Evolutionary conservation across 2,888 invertebrate species (phyloP).

Genomic region (Orchestes rusci): DNA sequence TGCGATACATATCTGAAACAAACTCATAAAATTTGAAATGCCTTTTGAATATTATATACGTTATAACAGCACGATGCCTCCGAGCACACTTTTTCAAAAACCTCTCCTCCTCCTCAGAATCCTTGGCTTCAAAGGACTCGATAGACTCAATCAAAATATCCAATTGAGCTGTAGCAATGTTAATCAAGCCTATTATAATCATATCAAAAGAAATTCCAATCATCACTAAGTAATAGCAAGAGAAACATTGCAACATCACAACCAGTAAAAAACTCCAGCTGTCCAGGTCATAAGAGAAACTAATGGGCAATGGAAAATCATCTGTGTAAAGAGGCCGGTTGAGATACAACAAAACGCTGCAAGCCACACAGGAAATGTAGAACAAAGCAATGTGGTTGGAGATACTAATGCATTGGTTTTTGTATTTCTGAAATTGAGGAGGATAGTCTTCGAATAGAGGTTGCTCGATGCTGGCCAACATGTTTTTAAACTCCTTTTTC

Average conservation of each 20-base stretch:
- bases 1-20: slow-evolving; percentile 11
- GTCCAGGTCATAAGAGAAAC: slow-evolving; percentile 9
- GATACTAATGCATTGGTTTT: slow-evolving; percentile 8
- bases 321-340: slow-evolving; percentile 12
- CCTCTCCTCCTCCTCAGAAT: slow-evolving; percentile 8
- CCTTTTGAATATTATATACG: too few relatives aligned
- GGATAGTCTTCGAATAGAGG: slow-evolving; percentile 12
- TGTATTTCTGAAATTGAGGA: slow-evolving; percentile 3
- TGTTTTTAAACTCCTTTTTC: background rate
- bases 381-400: slow-evolving; percentile 9
- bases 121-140: slow-evolving; percentile 2
- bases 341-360: slow-evolving; percentile 11
- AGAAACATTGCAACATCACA: slow-evolving; percentile 12
- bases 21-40: slow-evolving; percentile 1
- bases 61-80: slow-evolving; percentile 11
- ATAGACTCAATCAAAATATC: slow-evolving; percentile 11
- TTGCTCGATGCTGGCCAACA: slow-evolving; percentile 3
- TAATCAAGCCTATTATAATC: slow-evolving; percentile 11
- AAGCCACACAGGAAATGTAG: slow-evolving; percentile 9
- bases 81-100: slow-evolving; percentile 9
- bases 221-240: slow-evolving; percentile 11
- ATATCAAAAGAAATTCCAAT: slow-evolving; percentile 15
- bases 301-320: slow-evolving; percentile 8
- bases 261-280: background rate
- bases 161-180: slow-evolving; percentile 14